These are phyloP conservation scores for Papilio polytes DNA, from an alignment of 1,140 invertebrate genomes.

Conservation along the genomic window DNA sequence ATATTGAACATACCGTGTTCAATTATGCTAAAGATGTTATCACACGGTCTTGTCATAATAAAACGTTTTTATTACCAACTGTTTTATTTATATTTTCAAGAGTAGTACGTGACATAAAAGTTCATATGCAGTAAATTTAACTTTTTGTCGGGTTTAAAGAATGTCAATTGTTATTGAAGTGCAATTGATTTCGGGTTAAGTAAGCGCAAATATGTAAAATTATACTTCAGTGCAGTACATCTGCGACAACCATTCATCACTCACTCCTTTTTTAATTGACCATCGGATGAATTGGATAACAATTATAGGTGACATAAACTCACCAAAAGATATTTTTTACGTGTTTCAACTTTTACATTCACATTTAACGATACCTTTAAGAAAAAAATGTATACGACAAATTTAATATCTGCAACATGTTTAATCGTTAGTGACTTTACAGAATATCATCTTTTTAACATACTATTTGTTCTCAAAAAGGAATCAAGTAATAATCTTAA, in stretches of 20 bases:
- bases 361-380: neutral
- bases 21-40: neutral
- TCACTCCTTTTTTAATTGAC: neutral
- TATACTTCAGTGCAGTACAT: conserved; percentile 20
- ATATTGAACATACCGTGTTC: neutral
- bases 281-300: neutral
- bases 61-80: neutral
- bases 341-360: neutral
- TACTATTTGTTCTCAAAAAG: neutral
- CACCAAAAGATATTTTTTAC: neutral
- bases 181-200: conserved; percentile 34
- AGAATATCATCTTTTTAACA: neutral
- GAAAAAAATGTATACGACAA: neutral
- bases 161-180: conserved; percentile 33
- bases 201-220: conserved; percentile 17
- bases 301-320: neutral
- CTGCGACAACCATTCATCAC: conserved; percentile 7
- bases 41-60: neutral
- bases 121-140: conserved; percentile 17
- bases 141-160: conserved; percentile 27
- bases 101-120: conserved; percentile 6
- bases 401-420: neutral
- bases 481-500: neutral
- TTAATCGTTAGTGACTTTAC: neutral
- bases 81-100: neutral